A percentile compares a stretch with the other conserved stretches of the same genome.
Conservation (phyloP, 2,113 vertebrate genomes). For the Corydoras sp. region DNA sequence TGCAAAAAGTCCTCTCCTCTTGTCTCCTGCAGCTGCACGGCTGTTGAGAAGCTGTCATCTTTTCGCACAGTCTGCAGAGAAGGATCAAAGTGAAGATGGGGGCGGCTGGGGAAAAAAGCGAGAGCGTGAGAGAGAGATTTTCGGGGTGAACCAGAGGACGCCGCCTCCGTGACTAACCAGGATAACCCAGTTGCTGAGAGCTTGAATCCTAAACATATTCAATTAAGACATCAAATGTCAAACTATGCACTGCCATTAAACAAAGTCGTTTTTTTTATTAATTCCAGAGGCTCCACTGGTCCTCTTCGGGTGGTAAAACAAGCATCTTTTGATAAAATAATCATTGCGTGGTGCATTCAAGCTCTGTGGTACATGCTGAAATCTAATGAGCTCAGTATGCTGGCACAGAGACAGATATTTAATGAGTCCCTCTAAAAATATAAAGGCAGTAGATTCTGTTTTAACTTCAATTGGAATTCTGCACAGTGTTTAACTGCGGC, state of each 20-base stretch:
- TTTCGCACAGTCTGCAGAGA: conserved; percentile 37
- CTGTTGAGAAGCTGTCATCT: conserved; percentile 44
- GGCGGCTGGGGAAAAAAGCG: conserved; percentile 20
- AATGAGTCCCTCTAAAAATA: conserved; percentile 18
- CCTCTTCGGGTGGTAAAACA: conserved; percentile 26
- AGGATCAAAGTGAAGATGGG: conserved; percentile 42
- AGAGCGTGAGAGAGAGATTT: conserved; percentile 15
- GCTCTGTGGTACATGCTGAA: conserved; percentile 2
- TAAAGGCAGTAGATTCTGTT: not conserved
- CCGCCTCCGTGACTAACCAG: conserved; percentile 31
- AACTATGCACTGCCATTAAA: conserved; percentile 21
- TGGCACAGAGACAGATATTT: conserved; percentile 14
- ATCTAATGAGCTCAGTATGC: conserved; percentile 31
- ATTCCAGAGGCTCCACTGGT: not conserved
- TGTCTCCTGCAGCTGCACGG: conserved; percentile 30
- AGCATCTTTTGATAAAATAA: conserved; percentile 43
- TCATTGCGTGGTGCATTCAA: conserved; percentile 23
- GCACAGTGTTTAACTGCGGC: not conserved
- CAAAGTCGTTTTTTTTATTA: not conserved
- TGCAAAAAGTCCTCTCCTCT: conserved; percentile 34
- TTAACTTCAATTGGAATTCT: conserved; percentile 1
- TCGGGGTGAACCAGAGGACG: conserved; percentile 46
- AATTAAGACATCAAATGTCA: conserved; percentile 44
- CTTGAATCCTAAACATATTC: conserved; percentile 39
- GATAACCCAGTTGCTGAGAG: conserved; percentile 35